Conservation (phyloP, 2,113 vertebrate genomes). For the Mesembrinibis cayennensis region DNA sequence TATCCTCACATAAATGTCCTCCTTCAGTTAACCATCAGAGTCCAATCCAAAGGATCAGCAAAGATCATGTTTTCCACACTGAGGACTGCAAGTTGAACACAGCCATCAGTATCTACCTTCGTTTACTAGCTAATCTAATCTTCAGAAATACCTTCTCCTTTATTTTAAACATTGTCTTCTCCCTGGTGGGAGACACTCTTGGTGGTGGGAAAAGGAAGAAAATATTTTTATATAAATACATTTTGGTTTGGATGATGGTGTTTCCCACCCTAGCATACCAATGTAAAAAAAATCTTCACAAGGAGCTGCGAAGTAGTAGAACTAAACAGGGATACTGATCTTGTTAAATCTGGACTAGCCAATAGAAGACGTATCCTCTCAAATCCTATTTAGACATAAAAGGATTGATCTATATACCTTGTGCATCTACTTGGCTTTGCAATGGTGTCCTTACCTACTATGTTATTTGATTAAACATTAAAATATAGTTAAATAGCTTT, state of each 20-base stretch:
- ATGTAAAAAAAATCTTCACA: neutral
- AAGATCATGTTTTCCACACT: neutral
- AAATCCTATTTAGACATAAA: neutral
- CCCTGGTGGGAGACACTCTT: neutral
- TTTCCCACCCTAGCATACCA: neutral
- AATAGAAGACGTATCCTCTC: neutral
- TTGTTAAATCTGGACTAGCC: neutral
- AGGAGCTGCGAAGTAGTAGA: neutral
- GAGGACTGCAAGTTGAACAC: neutral
- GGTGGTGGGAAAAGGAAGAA: neutral
- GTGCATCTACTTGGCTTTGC: neutral
- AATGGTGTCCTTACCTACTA: neutral
- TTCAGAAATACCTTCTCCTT: neutral
- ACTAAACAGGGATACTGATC: neutral
- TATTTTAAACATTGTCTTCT: neutral
- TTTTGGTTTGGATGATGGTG: neutral
- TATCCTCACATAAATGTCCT: neutral
- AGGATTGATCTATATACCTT: neutral
- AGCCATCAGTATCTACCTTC: neutral
- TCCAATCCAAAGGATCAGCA: neutral
- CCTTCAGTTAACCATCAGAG: neutral
- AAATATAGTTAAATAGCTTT: neutral
- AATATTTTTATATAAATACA: neutral
- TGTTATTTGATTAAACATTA: neutral
- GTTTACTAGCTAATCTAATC: neutral